These are phyloP conservation scores for Holacanthus passer DNA, from an alignment of 2,113 vertebrate species.

Conservation along the genomic window DNA sequence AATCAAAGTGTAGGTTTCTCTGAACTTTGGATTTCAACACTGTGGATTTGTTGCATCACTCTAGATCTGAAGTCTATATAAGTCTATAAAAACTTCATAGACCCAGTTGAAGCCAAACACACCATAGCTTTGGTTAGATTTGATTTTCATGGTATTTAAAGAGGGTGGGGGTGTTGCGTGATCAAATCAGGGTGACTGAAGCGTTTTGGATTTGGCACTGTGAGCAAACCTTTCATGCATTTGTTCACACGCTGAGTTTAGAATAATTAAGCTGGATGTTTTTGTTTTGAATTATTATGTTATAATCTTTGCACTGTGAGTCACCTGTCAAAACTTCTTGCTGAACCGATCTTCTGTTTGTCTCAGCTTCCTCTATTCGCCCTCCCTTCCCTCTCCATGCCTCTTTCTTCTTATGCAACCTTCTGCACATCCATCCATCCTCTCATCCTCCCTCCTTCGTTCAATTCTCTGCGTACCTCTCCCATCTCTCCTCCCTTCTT, in stretches of 20 bases:
- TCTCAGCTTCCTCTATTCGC: neutral
- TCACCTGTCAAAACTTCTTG: neutral
- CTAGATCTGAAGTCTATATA: constrained; percentile 29
- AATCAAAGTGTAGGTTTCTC: constrained; percentile 29
- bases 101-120: constrained; percentile 19
- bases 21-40: constrained; percentile 47
- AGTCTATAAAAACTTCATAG: constrained; percentile 16
- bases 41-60: constrained; percentile 49
- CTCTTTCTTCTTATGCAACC: neutral
- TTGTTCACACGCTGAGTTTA: neutral
- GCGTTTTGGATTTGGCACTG: neutral
- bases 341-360: neutral
- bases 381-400: neutral
- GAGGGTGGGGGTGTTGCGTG: neutral
- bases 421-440: neutral
- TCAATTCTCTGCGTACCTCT: neutral
- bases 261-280: neutral
- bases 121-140: constrained; percentile 21
- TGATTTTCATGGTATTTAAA: constrained; percentile 24
- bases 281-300: neutral
- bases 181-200: constrained; percentile 2
- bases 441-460: neutral
- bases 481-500: neutral
- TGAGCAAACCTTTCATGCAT: neutral
- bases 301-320: neutral